Percentiles rank a stretch among this genome's conserved stretches.
phyloP scores from a whole-genome alignment of 2,888 invertebrate genomes.

The Chloroclysta siterata region DNA sequence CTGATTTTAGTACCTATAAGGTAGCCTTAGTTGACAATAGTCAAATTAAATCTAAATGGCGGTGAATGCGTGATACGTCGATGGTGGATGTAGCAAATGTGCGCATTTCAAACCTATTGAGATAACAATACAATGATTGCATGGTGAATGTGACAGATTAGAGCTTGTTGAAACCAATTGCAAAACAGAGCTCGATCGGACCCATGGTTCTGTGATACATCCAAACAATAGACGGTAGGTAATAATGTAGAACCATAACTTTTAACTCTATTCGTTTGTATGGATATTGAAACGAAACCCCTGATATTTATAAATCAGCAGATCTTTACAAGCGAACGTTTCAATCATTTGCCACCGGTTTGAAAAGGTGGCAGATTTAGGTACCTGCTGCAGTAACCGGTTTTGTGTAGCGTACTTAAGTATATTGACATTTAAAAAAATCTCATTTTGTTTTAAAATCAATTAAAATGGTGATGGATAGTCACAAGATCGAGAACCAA shows the following conservation, averaged over 20 bases:
- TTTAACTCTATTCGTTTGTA: not conserved
- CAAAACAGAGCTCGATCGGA: not conserved
- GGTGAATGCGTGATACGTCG: not conserved
- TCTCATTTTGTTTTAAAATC: not conserved
- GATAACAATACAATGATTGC: slow-evolving; percentile 21
- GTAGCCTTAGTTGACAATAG: not conserved
- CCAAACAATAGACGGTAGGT: not conserved
- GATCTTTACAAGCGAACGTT: not conserved
- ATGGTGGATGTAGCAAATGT: slow-evolving; percentile 16
- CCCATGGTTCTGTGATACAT: not conserved
- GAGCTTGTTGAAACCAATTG: slow-evolving; percentile 22
- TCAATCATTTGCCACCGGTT: not conserved
- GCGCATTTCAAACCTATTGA: slow-evolving; percentile 8
- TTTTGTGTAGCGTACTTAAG: not conserved
- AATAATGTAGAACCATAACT: not conserved
- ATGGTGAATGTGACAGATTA: slow-evolving; percentile 26
- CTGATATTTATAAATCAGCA: not conserved
- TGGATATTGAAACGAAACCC: not conserved
- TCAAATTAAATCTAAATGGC: not conserved
- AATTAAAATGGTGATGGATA: not conserved
- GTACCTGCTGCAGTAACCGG: not conserved
- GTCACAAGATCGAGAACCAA: slow-evolving; percentile 41
- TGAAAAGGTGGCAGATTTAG: not conserved
- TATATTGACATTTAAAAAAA: too few species aligned
- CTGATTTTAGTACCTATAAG: too few species aligned